Evolutionary conservation across 1,140 invertebrate genomes (phyloP).

Genomic region (Drosophila santomea): DNA sequence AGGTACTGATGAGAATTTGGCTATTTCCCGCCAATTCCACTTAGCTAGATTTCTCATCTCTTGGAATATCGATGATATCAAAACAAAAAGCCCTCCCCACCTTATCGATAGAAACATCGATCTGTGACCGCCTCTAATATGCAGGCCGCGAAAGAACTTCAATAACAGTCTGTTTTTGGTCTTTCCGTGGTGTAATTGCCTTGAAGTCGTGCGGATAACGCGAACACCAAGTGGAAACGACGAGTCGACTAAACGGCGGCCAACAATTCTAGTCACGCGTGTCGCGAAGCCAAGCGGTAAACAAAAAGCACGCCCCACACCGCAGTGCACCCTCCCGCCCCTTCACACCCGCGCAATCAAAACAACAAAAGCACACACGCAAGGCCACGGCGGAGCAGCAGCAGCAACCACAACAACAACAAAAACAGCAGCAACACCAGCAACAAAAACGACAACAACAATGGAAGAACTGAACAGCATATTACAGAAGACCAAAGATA

Average conservation of each 20-base stretch:
- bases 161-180: conserved; percentile 53
- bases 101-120: not conserved
- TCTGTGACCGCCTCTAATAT: not conserved
- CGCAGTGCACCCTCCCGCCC: not conserved
- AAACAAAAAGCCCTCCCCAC: not conserved
- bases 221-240: not conserved
- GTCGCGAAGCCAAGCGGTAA: conserved; percentile 23
- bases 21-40: not conserved
- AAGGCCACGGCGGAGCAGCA: conserved; percentile 25
- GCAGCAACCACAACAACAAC: conserved; percentile 34
- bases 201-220: conserved; percentile 7
- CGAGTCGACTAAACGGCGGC: conserved; percentile 16
- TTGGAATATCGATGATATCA: not conserved
- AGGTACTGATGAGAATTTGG: not conserved
- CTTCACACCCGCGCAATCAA: conserved; percentile 16
- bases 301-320: conserved; percentile 26
- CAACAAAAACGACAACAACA: conserved; percentile 22
- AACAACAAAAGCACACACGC: conserved; percentile 33
- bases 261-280: conserved; percentile 71
- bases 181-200: conserved; percentile 28
- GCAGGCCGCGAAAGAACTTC: conserved; percentile 18
- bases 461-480: conserved; percentile 83
- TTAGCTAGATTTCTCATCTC: not conserved
- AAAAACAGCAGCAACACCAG: not conserved
- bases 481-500: conserved; percentile 82